Evolutionary conservation across 1,140 invertebrate genomes (phyloP).

Genomic region (Diorhabda elongata): DNA sequence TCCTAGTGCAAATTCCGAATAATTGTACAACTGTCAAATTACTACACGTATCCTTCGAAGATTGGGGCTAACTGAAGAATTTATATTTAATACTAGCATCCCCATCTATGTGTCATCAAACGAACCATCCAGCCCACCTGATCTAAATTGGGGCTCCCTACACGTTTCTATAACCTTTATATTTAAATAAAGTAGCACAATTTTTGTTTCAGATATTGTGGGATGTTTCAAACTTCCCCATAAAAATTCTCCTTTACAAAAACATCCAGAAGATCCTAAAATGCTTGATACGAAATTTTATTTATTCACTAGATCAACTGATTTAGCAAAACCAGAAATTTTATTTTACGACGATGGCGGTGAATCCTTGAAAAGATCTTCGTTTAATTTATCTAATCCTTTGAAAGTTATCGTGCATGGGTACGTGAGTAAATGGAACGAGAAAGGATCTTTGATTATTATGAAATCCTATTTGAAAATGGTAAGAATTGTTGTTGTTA

Average conservation of each 20-base stretch:
- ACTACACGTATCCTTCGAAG: no score
- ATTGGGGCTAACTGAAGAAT: no score
- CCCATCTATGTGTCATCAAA: no score
- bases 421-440: constrained; percentile 45
- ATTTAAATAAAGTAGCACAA: background rate
- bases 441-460: constrained; percentile 34
- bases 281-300: constrained; percentile 54
- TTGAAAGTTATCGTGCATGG: constrained; percentile 62
- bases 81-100: no score
- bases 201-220: constrained; percentile 37
- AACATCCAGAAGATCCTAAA: constrained; percentile 41
- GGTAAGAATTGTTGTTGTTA: constrained; percentile 32
- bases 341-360: constrained; percentile 49
- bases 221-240: constrained; percentile 45
- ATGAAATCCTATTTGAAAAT: constrained; percentile 42
- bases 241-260: constrained; percentile 42
- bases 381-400: constrained; percentile 50
- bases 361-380: constrained; percentile 50
- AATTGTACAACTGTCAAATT: no score
- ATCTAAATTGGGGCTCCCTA: no score
- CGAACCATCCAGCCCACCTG: no score
- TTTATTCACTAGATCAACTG: constrained; percentile 53
- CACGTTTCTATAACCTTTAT: no score
- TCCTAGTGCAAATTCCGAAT: no score
- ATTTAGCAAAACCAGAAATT: constrained; percentile 38